Evolutionary conservation across 2,797 vertebrate genomes (phyloP).

Genomic region (Sebastes taczanowskii): DNA sequence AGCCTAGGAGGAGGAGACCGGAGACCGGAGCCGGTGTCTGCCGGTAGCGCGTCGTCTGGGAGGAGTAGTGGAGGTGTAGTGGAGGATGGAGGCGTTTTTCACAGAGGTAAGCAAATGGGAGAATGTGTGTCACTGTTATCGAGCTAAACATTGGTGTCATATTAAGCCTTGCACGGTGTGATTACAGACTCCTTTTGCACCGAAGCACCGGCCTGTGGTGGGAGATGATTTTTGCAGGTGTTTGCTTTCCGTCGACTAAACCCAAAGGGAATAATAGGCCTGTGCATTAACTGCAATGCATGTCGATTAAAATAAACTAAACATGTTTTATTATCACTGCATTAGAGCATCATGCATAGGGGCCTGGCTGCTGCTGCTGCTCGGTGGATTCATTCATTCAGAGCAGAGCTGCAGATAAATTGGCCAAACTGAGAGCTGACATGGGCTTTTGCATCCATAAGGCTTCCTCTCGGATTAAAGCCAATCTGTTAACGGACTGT

Average conservation of each 20-base stretch:
- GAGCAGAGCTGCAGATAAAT: constrained; percentile 65
- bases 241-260: constrained; percentile 19
- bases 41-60: constrained; percentile 65
- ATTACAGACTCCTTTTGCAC: background rate
- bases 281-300: background rate
- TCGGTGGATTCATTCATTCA: constrained; percentile 50
- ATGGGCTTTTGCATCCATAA: constrained; percentile 60
- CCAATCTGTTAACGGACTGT: constrained; percentile 65
- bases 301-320: background rate
- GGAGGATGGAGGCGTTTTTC: constrained; percentile 84
- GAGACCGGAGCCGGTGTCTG: constrained; percentile 59
- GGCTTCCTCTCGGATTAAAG: constrained; percentile 66
- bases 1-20: background rate
- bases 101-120: constrained; percentile 74
- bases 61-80: constrained; percentile 35
- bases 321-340: constrained; percentile 46
- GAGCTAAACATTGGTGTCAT: constrained; percentile 2
- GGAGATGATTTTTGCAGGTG: constrained; percentile 54
- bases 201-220: background rate
- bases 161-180: background rate
- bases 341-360: constrained; percentile 1
- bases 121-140: constrained; percentile 22
- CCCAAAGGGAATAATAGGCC: background rate
- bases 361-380: constrained; percentile 27
- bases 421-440: constrained; percentile 69